These are phyloP conservation scores for Drosophila trichaetosa DNA, from an alignment of 2,888 invertebrate species.

Conservation along the genomic window DNA sequence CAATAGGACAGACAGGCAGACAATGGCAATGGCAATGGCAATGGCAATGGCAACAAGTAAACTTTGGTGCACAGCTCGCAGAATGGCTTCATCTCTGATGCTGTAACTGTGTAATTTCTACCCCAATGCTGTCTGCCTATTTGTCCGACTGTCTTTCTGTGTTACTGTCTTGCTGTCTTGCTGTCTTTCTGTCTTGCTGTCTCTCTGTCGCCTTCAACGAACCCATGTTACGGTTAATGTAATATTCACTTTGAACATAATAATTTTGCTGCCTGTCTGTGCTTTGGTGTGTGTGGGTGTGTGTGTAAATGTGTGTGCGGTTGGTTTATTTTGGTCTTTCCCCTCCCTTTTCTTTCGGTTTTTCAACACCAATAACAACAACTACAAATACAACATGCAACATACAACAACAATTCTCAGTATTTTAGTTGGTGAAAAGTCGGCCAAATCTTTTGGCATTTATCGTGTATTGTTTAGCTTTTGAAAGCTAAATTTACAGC, in stretches of 20 bases:
- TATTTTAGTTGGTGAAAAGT: neutral
- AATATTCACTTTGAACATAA: constrained; percentile 71
- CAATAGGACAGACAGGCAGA: neutral
- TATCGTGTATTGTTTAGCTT: constrained; percentile 23
- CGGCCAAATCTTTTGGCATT: constrained; percentile 30
- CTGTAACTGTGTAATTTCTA: constrained; percentile 20
- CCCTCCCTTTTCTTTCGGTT: neutral
- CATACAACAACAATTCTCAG: constrained; percentile 14
- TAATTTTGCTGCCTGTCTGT: constrained; percentile 42
- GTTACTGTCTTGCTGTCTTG: neutral
- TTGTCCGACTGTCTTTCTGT: neutral
- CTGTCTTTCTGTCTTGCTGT: neutral
- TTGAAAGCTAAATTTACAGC: constrained; percentile 22
- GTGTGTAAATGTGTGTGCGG: constrained; percentile 7
- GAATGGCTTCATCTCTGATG: neutral
- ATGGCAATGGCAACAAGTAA: neutral
- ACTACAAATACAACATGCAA: neutral
- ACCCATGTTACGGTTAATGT: constrained; percentile 67
- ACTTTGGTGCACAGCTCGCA: neutral
- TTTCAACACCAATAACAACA: neutral
- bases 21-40: neutral
- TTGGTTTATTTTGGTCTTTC: neutral
- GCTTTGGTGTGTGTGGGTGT: constrained; percentile 15
- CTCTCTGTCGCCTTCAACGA: constrained; percentile 2
- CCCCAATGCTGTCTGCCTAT: constrained; percentile 2